Evolutionary conservation across 2,888 invertebrate species (phyloP).

Genomic region (Petrophora chlorosata): DNA sequence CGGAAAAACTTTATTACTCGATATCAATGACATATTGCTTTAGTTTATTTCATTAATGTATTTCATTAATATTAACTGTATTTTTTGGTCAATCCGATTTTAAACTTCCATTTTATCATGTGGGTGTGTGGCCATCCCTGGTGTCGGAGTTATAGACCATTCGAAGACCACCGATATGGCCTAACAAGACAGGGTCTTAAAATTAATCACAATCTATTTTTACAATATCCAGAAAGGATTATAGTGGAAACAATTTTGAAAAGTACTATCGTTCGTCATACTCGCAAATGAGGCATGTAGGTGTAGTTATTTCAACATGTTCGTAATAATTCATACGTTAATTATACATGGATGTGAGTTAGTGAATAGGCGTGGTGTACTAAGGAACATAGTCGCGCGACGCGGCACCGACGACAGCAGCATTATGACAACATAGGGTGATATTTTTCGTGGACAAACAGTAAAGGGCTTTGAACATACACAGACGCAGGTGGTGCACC

Average conservation of each 20-base stretch:
- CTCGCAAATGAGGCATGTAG: slow-evolving; percentile 8
- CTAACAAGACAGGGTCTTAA: too few relatives aligned
- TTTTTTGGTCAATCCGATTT: too few relatives aligned
- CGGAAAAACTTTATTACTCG: too few relatives aligned
- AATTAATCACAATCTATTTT: too few relatives aligned
- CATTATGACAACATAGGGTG: slow-evolving; percentile 71
- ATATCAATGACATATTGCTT: too few relatives aligned
- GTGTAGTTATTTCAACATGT: slow-evolving; percentile 15
- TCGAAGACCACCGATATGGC: too few relatives aligned
- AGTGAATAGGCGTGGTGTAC: slow-evolving; percentile 18
- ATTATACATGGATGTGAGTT: slow-evolving; percentile 17
- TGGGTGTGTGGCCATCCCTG: too few relatives aligned
- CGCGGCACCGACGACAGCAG: slow-evolving; percentile 55
- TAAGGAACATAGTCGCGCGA: slow-evolving; percentile 37
- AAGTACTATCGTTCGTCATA: slow-evolving; percentile 11
- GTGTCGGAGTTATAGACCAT: too few relatives aligned
- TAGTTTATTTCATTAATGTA: too few relatives aligned
- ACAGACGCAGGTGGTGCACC: slow-evolving; percentile 66
- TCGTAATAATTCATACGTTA: slow-evolving; percentile 14
- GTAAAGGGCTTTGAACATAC: slow-evolving; percentile 67
- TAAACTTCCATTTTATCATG: too few relatives aligned
- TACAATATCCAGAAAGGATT: slow-evolving; percentile 3
- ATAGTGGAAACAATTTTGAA: slow-evolving; percentile 12
- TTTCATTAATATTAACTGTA: too few relatives aligned
- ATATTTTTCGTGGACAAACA: slow-evolving; percentile 79